phyloP scores from a whole-genome alignment of 1,140 invertebrate genomes.

The Paraescarpia echinospica region DNA sequence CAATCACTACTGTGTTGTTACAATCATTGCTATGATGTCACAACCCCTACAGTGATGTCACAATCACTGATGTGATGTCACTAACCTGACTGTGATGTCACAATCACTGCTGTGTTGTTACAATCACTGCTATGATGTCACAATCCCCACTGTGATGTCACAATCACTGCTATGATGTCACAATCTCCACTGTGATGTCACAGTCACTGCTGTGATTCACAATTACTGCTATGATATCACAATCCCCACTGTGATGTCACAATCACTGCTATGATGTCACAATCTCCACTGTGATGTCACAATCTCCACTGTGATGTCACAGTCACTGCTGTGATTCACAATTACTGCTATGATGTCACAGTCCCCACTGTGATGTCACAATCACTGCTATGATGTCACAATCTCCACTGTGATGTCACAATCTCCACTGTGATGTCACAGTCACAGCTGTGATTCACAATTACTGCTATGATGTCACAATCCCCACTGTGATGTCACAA shows the following conservation, averaged over 20 bases:
- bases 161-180: not conserved
- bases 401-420: not conserved
- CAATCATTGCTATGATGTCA: not conserved
- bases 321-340: not conserved
- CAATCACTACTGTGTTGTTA: not conserved
- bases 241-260: not conserved
- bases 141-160: not conserved
- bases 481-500: not conserved
- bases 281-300: not conserved
- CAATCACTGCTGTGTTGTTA: not conserved
- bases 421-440: not conserved
- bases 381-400: not conserved
- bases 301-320: not conserved
- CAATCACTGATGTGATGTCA: not conserved
- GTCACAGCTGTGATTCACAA: not conserved
- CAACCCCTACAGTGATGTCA: not conserved
- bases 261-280: not conserved
- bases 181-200: not conserved
- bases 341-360: not conserved
- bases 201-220: not conserved
- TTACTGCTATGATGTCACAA: not conserved
- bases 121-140: not conserved
- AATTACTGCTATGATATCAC: too few relatives aligned
- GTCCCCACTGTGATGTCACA: not conserved
- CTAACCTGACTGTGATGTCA: not conserved